phyloP scores from a whole-genome alignment of 2,113 vertebrate genomes.

The Sebastes schlegelii region DNA sequence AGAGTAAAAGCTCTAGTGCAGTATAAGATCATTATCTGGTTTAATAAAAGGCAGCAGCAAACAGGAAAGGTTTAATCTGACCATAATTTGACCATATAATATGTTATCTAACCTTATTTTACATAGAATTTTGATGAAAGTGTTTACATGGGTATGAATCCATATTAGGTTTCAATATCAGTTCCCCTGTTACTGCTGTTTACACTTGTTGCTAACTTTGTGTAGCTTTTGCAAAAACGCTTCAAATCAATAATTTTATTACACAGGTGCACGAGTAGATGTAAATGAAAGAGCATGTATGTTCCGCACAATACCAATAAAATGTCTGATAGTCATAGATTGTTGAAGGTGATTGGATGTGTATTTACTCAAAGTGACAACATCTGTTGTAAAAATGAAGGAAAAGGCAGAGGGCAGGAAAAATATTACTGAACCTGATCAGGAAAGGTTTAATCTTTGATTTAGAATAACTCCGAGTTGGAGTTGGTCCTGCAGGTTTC shows the following conservation, averaged over 20 bases:
- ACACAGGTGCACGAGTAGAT: background rate
- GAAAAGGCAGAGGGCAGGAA: background rate
- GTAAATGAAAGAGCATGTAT: background rate
- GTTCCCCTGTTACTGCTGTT: background rate
- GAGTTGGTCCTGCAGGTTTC: too few species aligned
- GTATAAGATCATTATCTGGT: too few species aligned
- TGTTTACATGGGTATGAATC: background rate
- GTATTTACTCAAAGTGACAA: background rate
- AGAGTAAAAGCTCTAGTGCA: too few species aligned
- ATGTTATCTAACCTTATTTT: background rate
- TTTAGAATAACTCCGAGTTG: too few species aligned
- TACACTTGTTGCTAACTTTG: background rate
- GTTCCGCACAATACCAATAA: background rate
- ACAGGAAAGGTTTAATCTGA: too few species aligned
- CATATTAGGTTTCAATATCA: background rate
- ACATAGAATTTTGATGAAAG: too few species aligned
- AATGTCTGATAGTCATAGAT: background rate
- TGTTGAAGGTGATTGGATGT: background rate
- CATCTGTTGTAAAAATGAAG: background rate
- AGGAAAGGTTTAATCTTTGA: too few species aligned
- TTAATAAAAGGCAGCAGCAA: too few species aligned
- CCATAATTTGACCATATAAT: background rate
- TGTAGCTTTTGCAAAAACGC: background rate
- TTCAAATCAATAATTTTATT: background rate
- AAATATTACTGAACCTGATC: background rate